Evolutionary conservation across 1,140 invertebrate species (phyloP).

Genomic region (Lepidurus packardi): DNA sequence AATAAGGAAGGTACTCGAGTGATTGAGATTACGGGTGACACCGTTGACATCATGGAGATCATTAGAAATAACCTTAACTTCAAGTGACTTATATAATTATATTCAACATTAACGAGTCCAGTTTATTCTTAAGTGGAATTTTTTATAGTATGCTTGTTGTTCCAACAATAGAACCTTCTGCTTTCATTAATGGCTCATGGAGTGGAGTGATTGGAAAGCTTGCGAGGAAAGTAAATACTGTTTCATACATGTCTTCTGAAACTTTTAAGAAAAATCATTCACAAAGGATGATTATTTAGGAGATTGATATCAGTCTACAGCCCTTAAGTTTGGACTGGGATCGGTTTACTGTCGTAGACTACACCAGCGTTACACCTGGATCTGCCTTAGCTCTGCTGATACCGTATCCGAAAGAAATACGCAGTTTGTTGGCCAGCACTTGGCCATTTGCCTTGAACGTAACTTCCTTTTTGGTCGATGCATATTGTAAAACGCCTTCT

Average conservation of each 20-base stretch:
- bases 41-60: background rate
- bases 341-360: background rate
- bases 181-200: background rate
- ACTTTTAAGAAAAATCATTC: background rate
- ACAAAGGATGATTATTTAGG: background rate
- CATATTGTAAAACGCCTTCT: background rate
- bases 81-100: background rate
- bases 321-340: background rate
- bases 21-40: background rate
- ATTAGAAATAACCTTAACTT: background rate
- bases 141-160: background rate
- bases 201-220: background rate
- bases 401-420: background rate
- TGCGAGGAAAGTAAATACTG: background rate
- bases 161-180: background rate
- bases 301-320: background rate
- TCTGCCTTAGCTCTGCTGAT: background rate
- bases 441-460: background rate
- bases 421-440: constrained; percentile 13
- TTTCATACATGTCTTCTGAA: background rate
- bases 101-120: background rate
- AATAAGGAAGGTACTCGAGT: background rate
- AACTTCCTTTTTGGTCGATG: background rate
- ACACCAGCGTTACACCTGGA: background rate
- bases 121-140: background rate